Conservation (phyloP, 2,797 vertebrate genomes). For the Microhierax caerulescens region DNA sequence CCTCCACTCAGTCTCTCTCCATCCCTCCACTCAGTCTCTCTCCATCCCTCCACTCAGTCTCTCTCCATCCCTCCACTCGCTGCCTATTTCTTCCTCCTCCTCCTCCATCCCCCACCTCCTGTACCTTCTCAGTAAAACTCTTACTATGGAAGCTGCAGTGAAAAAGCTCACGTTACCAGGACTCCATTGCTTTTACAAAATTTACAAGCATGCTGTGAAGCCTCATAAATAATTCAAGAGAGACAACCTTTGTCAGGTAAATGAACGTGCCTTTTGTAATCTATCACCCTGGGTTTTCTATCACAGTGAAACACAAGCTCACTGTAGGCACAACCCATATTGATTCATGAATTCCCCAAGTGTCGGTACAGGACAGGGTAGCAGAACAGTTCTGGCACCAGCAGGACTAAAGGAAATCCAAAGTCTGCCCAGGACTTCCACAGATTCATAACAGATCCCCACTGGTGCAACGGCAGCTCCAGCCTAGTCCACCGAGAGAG, state of each 20-base stretch:
- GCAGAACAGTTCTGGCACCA: not conserved
- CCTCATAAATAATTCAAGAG: slow-evolving; percentile 55
- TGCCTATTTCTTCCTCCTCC: not conserved
- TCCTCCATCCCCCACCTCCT: not conserved
- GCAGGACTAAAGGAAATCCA: not conserved
- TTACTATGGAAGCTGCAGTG: not conserved
- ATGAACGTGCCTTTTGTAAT: slow-evolving; percentile 22
- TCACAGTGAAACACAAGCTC: not conserved
- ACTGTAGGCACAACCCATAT: not conserved
- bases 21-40: not conserved
- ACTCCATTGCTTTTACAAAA: slow-evolving; percentile 48
- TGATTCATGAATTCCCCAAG: not conserved
- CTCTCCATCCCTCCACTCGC: not conserved
- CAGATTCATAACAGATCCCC: not conserved
- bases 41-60: not conserved
- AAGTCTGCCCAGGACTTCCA: not conserved
- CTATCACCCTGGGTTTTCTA: not conserved
- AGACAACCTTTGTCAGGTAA: slow-evolving; percentile 53
- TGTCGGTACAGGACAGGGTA: not conserved
- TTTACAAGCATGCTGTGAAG: slow-evolving; percentile 36
- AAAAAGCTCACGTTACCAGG: slow-evolving; percentile 35
- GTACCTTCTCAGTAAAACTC: slow-evolving; percentile 4
- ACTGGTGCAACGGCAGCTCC: not conserved
- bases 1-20: too few relatives aligned
- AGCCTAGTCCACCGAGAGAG: not conserved